Conservation (phyloP, 2,113 vertebrate species). For the Bucco capensis region DNA sequence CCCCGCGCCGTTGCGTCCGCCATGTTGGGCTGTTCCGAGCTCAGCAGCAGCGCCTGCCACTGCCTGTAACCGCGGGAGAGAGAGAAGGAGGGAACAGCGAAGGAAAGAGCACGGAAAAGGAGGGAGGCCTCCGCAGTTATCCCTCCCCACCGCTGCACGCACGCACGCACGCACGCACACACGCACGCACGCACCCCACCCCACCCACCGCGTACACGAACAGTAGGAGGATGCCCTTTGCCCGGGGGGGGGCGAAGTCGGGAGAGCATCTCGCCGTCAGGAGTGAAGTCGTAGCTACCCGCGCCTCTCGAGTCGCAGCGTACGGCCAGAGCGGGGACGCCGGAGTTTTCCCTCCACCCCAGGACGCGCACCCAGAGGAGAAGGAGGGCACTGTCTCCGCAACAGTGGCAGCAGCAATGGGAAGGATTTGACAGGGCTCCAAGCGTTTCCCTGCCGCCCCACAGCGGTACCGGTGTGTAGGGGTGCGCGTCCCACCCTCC, state of each 20-base stretch:
- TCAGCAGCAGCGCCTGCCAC: neutral
- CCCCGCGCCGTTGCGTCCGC: conserved; percentile 28
- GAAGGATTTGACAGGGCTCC: conserved; percentile 61
- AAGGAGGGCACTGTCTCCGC: conserved; percentile 28
- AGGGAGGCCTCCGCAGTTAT: conserved; percentile 28
- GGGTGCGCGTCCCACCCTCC: conserved; percentile 5
- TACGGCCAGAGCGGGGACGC: neutral
- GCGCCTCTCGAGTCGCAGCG: neutral
- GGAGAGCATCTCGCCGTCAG: neutral
- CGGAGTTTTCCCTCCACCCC: conserved; percentile 1
- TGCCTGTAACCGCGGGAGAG: conserved; percentile 22
- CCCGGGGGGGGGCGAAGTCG: conserved; percentile 40
- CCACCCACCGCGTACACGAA: neutral
- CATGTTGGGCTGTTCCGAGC: conserved; percentile 62
- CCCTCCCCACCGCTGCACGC: neutral
- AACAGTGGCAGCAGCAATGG: conserved; percentile 56
- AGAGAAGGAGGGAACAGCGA: neutral
- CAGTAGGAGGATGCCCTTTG: conserved; percentile 65
- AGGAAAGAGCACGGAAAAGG: conserved; percentile 30
- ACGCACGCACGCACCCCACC: neutral
- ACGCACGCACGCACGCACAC: neutral
- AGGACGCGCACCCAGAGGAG: conserved; percentile 7
- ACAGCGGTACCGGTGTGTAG: neutral
- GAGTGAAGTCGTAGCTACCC: neutral
- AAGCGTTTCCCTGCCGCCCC: conserved; percentile 18